phyloP scores from a whole-genome alignment of 1,140 invertebrate species.

The Drosophila lacteicornis region DNA sequence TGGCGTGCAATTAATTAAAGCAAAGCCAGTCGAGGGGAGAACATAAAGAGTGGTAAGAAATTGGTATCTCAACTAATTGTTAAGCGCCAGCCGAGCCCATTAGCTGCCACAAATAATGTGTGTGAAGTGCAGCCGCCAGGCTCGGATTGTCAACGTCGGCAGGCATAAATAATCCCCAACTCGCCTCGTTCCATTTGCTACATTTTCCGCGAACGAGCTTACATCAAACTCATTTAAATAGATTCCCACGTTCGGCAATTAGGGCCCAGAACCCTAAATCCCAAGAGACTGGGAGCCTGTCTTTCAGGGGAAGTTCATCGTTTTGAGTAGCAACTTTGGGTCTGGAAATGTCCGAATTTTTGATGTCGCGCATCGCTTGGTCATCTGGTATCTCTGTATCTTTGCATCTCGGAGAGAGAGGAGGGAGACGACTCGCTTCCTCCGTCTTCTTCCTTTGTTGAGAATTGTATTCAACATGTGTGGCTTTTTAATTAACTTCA shows the following conservation, averaged over 20 bases:
- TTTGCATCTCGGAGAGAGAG: conserved; percentile 16
- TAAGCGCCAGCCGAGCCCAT: conserved; percentile 69
- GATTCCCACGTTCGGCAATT: conserved; percentile 79
- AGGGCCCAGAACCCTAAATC: conserved; percentile 56
- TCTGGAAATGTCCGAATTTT: conserved; percentile 27
- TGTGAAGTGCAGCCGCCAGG: conserved; percentile 54
- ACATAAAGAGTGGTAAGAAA: conserved; percentile 55
- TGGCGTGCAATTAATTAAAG: conserved; percentile 75
- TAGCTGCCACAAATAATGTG: conserved; percentile 54
- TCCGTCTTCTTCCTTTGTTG: conserved; percentile 46
- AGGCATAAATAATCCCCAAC: conserved; percentile 34
- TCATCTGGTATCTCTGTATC: conserved; percentile 49
- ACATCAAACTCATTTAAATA: conserved; percentile 66
- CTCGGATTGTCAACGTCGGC: conserved; percentile 52
- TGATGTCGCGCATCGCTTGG: conserved; percentile 49
- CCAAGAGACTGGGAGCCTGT: neutral
- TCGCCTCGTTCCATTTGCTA: conserved; percentile 34
- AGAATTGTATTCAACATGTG: conserved; percentile 71
- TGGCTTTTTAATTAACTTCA: conserved; percentile 82
- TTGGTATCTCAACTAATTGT: conserved; percentile 72
- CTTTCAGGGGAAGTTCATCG: neutral
- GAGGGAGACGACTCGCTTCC: conserved; percentile 9
- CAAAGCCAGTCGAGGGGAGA: conserved; percentile 37
- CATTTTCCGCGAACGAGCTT: conserved; percentile 47
- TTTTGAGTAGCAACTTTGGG: conserved; percentile 11